Base-by-base conservation (phyloP, 2,797 vertebrate genomes). In the Arvicola amphibius region DNA sequence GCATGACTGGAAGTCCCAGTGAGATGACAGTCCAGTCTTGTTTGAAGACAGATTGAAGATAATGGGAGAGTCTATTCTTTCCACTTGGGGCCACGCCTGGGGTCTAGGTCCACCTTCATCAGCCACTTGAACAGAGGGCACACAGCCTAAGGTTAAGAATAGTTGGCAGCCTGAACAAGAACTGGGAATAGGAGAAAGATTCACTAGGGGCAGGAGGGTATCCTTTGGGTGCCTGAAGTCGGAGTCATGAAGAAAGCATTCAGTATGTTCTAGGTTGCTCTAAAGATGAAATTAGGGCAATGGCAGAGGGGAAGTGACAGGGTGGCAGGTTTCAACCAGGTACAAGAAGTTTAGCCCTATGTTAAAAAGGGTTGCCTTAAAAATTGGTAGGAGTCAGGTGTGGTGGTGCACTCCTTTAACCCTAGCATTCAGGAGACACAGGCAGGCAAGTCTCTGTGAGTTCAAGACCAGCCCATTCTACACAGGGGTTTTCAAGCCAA, bases 41-140 rank as follows among this genome's bases (percentile, higher is more conserved):
- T 61, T 9, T 80, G 73, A 85, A 88, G 63, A 48, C n/a, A 23
- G 85, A 56, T n/a, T 65, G 37, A 73, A 61, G 53, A 61, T 3
- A 21, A 84, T 43, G 10, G 34, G 6, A 29, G 48, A 6, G 3
- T n/a, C 79, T 51, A 32, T 43, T 65, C 67, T 48, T 51, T 51
- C 59, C 0, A 0, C 7, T 46, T 25, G 16, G 2, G 32, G 21
- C 73, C 67, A 88, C 19, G 34, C 25, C 12, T 10, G 19, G 51
- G 61, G 25, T 11, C 51, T 27, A 27, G 2, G 34, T 40, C 73
- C 29, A 53, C 59, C 48, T 94, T 90, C 86, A 59, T 63, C 5
- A 94, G 17, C 48, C 87, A 40, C 32, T 51, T 56, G 29, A 78
- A 69, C 89, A 89, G 67, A 74, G 7, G 5, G 40, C 53, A 48